A percentile compares a stretch with the other conserved stretches of the same genome.
phyloP scores from a whole-genome alignment of 2,113 vertebrate genomes.

The Pyxicephalus adspersus region DNA sequence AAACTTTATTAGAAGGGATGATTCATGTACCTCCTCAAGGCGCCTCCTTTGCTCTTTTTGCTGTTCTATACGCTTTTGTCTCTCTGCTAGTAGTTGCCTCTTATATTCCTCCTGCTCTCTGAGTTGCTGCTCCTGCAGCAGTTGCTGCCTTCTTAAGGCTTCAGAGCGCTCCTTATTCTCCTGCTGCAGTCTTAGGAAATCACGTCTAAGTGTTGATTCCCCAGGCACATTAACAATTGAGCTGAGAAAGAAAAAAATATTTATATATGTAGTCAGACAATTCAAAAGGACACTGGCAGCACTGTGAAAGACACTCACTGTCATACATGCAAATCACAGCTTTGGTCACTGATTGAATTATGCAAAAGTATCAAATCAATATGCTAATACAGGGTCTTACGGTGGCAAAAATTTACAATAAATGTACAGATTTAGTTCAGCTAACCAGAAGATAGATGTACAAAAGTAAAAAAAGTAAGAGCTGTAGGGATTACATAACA shows the following conservation, averaged over 20 bases:
- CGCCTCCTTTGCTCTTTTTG: constrained; percentile 94
- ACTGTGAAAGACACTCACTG: not conserved
- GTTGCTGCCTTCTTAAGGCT: constrained; percentile 93
- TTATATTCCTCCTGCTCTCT: constrained; percentile 97
- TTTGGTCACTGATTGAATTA: no score
- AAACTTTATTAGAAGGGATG: no score
- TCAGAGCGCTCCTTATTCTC: constrained; percentile 98
- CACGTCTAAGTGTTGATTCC: constrained; percentile 93
- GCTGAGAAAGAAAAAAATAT: constrained; percentile 67
- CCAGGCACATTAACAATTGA: constrained; percentile 98
- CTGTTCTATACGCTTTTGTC: constrained; percentile 95
- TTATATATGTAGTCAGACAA: not conserved
- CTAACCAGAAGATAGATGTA: no score
- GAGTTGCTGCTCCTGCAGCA: constrained; percentile 95
- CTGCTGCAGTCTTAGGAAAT: constrained; percentile 97
- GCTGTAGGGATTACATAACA: no score
- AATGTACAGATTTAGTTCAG: no score
- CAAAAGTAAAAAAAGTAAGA: no score
- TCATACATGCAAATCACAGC: no score
- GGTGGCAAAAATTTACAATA: no score
- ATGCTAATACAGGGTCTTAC: no score
- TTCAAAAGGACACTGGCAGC: not conserved
- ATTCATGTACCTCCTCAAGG: constrained; percentile 86
- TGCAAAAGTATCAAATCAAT: no score
- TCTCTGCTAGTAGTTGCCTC: constrained; percentile 91